Evolutionary conservation across 2,797 vertebrate species (phyloP).

Genomic region (Sphenopsis melanotis): DNA sequence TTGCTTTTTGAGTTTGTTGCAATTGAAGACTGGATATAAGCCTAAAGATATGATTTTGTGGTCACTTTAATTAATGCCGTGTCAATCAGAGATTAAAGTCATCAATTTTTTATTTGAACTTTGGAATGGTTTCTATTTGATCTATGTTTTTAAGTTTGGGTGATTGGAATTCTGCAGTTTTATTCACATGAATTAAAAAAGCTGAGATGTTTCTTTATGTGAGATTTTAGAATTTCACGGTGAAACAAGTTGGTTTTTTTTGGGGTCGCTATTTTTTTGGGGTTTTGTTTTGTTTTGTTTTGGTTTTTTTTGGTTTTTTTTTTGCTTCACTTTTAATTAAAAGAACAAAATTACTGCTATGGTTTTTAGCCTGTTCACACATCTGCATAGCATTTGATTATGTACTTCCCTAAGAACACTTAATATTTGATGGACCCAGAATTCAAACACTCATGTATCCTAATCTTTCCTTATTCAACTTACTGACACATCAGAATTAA

Average conservation of each 20-base stretch:
- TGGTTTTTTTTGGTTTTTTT: neutral
- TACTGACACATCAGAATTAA: neutral
- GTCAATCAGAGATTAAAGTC: neutral
- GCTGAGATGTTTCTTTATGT: neutral
- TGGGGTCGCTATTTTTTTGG: neutral
- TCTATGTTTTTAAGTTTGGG: neutral
- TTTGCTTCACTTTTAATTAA: neutral
- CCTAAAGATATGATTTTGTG: neutral
- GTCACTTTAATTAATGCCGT: fast-evolving
- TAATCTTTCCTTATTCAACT: neutral
- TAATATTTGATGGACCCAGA: neutral
- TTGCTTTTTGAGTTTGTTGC: neutral
- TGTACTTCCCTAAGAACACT: neutral
- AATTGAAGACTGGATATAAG: neutral
- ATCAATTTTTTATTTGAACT: neutral
- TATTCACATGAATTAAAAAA: neutral
- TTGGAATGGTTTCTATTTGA: neutral
- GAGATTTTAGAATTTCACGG: neutral
- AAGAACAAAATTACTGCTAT: neutral
- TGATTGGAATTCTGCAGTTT: fast-evolving
- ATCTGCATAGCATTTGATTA: neutral
- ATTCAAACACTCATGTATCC: neutral
- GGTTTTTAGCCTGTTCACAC: neutral
- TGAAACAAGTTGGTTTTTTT: neutral
- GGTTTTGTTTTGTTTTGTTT: too few relatives aligned